Evolutionary conservation across 2,113 vertebrate species (phyloP), one percentile per base, ranked within the genome.

Genomic region (Suricata suricatta): DNA sequence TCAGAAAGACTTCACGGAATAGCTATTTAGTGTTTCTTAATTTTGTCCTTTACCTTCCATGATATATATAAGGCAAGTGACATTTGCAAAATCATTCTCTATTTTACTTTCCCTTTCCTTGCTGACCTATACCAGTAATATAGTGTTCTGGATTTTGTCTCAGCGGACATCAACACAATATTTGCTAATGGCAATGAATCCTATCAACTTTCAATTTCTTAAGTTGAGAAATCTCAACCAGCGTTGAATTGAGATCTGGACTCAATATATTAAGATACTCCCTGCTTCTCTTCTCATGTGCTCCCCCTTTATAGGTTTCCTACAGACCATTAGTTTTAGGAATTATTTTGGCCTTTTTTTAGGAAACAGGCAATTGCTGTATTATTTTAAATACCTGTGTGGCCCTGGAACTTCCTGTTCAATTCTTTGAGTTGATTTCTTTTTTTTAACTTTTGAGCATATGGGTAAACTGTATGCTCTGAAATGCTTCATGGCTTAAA

Each of bases 71-170:
- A 21, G 11, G 63, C 54, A 76, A 76, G 50, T 83, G 89, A 66
- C 44, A 93, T 96, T 91, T 94, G 5, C 7, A 74, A 80, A 93
- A 68, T 68, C 2, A 57, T 64, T 87, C 29, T 44, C 8, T 68
- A 74, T 92, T 88, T 90, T 69, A 63, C 11, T 76, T 81, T 77
- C 5, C 29, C 85, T 60, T 93, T 93, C 60, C 63, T 93, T 74
- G n/a, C 5, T 80, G 27, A 41, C 21, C 9, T 94, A 35, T 77
- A 33, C 5, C 8, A 54, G 38, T 50, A 90, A 76, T 11, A 44
- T 38, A 80, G 41, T 3, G 10, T 80, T 88, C 33, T 86, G 68
- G 23, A 90, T 93, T 97, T 81, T 29, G 54, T 68, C 52, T 47
- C 3, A 80, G 41, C 16, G 11, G 11, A 52, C 50, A 33, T 85